These are phyloP conservation scores for Geotrupes spiniger DNA, from an alignment of 2,888 invertebrate genomes.

Conservation along the genomic window DNA sequence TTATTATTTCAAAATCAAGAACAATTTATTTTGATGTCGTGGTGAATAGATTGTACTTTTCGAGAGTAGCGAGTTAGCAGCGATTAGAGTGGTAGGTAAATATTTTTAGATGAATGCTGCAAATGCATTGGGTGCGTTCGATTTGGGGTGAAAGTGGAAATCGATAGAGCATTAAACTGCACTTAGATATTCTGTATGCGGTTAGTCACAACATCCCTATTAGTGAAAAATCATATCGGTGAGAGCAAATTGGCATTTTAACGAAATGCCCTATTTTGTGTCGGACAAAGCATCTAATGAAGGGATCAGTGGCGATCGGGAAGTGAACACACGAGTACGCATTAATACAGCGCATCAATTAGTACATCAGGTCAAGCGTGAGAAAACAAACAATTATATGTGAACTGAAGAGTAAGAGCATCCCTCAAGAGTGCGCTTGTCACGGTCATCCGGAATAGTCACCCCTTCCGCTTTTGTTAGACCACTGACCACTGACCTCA, in stretches of 20 bases:
- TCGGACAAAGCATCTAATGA: slow-evolving; percentile 42
- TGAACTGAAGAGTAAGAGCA: slow-evolving; percentile 40
- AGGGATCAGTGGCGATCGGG: slow-evolving; percentile 35
- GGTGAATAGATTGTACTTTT: too few species aligned
- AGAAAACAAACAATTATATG: slow-evolving; percentile 53
- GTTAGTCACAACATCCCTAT: slow-evolving; percentile 37
- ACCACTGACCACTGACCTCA: slow-evolving; percentile 32
- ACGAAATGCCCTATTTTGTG: slow-evolving; percentile 43
- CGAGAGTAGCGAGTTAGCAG: too few species aligned
- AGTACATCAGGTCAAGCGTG: slow-evolving; percentile 50
- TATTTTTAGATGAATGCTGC: not conserved
- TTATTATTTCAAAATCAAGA: too few species aligned
- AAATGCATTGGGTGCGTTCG: not conserved
- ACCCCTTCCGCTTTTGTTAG: slow-evolving; percentile 36
- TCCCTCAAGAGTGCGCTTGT: slow-evolving; percentile 49
- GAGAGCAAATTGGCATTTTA: slow-evolving; percentile 44
- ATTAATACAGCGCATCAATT: slow-evolving; percentile 51
- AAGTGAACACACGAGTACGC: slow-evolving; percentile 45
- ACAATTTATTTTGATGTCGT: too few species aligned
- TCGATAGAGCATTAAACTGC: slow-evolving; percentile 21
- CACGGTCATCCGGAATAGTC: slow-evolving; percentile 45
- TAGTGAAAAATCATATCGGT: slow-evolving; percentile 44
- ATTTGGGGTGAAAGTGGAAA: slow-evolving; percentile 5
- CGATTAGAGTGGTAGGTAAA: too few species aligned
- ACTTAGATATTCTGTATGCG: slow-evolving; percentile 26